Evolutionary conservation across 2,888 invertebrate genomes (phyloP), one percentile per base, ranked within the genome.

Genomic region (Lepidocyrtinus sp.): DNA sequence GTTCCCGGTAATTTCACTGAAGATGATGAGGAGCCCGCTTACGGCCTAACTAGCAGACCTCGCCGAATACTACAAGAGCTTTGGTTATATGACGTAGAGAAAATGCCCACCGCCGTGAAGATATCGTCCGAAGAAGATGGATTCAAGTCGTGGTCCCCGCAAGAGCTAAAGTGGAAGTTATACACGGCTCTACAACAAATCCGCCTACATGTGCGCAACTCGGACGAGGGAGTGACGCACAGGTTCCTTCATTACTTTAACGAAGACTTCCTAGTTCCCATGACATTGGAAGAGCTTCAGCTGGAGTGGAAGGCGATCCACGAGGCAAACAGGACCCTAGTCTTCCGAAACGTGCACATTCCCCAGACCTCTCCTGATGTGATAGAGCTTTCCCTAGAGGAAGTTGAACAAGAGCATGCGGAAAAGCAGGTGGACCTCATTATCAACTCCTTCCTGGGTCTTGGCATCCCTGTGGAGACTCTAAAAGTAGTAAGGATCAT

Each of bases 361-460:
- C 79, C 81, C 12, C 82, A 82, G 55, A 82, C 82, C 46, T 79
- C 81, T 25, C 82, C 82, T 7, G 84, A 84, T 65, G 81, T 82
- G n/a, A 84, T 84, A 36, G 82, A 82, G 64, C 78, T 84, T 46
- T 82, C 82, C 19, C 72, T 84, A 71, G 84, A 84, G 69, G 84
- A 84, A 61, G 82, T 84, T 5, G 84, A 84, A 21, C 84, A 84
- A 64, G 82, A 84, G 45, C 82, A 82, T 27, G 84, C 84, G n/a
- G 84, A 84, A 45, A 84, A 84, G 67, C 84, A 84, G 73, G 82
- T 84, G 61, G 84, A 84, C 75, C 81, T 82, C 71, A 84, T 84
- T 63, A 76, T 84, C 46, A 84, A 84, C 75, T 78, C 81, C 61
- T 84, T 82, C 59, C 84, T 84, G 17, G 84, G 82, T 68, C 84